These are phyloP conservation scores for Cryptoprocta ferox DNA, from an alignment of 2,797 vertebrate genomes.

Conservation along the genomic window DNA sequence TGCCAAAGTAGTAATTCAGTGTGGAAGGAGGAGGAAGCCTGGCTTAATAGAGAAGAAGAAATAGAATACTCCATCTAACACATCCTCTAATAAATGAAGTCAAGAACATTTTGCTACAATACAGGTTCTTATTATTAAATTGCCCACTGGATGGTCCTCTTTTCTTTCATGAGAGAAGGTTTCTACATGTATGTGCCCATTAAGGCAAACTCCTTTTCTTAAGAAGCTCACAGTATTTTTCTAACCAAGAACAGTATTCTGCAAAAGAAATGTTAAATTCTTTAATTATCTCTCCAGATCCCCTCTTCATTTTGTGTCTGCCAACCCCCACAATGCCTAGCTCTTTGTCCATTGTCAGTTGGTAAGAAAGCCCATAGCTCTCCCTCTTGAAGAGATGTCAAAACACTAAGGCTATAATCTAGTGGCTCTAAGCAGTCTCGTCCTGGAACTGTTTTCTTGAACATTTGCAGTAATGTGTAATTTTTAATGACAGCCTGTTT, in stretches of 20 bases:
- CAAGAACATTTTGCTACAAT: background rate
- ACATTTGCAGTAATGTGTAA: background rate
- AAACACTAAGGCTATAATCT: constrained; percentile 52
- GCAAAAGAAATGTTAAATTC: background rate
- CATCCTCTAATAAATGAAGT: background rate
- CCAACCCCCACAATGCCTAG: background rate
- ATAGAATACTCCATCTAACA: background rate
- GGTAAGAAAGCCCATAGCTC: background rate
- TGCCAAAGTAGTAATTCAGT: background rate
- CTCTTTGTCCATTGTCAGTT: constrained; percentile 27
- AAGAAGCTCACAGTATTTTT: background rate
- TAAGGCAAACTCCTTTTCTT: background rate
- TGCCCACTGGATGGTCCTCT: no score
- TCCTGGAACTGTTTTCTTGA: constrained; percentile 58
- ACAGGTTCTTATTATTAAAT: background rate
- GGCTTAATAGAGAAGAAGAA: background rate
- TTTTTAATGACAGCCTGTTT: constrained; percentile 37
- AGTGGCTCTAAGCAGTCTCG: constrained; percentile 5
- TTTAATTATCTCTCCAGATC: background rate
- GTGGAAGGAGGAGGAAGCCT: background rate
- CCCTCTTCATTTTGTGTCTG: background rate
- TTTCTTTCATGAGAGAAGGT: background rate
- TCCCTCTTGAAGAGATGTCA: constrained; percentile 52
- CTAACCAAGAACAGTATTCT: background rate
- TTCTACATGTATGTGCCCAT: background rate